phyloP scores from a whole-genome alignment of 2,113 vertebrate genomes.

The Miniopterus natalensis region DNA sequence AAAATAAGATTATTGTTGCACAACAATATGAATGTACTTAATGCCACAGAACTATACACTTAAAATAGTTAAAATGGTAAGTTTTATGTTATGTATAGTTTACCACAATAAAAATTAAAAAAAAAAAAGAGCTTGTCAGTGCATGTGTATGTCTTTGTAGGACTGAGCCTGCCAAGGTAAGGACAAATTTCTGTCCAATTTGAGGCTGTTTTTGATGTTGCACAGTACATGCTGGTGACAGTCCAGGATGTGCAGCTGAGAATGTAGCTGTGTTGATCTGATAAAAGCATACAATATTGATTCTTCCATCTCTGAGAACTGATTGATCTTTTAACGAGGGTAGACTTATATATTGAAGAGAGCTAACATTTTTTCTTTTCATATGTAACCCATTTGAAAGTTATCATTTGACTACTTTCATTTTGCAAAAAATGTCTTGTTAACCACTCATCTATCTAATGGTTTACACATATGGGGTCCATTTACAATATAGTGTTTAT shows the following conservation, averaged over 20 bases:
- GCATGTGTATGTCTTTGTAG: not conserved
- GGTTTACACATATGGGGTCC: not conserved
- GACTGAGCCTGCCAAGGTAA: not conserved
- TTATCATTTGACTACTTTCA: not conserved
- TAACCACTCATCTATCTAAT: not conserved
- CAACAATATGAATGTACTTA: not conserved
- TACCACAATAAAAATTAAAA: not conserved
- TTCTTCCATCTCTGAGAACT: not conserved
- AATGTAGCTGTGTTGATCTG: not conserved
- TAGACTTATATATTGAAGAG: not conserved
- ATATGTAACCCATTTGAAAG: not conserved
- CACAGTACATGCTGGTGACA: not conserved
- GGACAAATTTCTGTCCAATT: not conserved
- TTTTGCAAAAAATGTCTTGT: slow-evolving; percentile 47
- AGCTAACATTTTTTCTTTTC: not conserved
- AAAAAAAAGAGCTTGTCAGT: not conserved
- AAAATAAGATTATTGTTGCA: not conserved
- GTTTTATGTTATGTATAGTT: not conserved
- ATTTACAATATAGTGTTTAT: slow-evolving; percentile 5
- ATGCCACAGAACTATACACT: not conserved
- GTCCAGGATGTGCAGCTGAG: not conserved
- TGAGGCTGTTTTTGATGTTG: not conserved
- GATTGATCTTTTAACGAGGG: slow-evolving; percentile 27
- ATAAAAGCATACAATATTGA: not conserved
- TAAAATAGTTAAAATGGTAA: not conserved